These are phyloP conservation scores for Fragum fragum DNA, from an alignment of 2,888 invertebrate species.

Conservation along the genomic window DNA sequence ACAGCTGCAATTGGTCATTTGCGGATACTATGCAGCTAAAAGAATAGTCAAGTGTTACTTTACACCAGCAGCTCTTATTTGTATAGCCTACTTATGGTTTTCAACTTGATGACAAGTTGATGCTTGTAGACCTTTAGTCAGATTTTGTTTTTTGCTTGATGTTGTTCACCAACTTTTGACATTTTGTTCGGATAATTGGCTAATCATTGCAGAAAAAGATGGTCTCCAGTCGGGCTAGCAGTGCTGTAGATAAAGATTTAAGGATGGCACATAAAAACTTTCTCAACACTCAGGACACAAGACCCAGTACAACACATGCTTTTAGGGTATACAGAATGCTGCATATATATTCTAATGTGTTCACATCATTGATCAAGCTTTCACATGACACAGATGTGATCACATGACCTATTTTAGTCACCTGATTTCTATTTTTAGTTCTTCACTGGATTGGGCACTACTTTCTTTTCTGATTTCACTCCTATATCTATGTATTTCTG, in stretches of 20 bases:
- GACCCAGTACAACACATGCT: conserved; percentile 84
- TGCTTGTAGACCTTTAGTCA: too few species aligned
- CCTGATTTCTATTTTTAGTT: conserved; percentile 43
- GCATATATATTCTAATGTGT: conserved; percentile 23
- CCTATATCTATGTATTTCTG: conserved; percentile 11
- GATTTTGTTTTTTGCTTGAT: too few species aligned
- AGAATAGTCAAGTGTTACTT: too few species aligned
- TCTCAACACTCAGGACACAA: conserved; percentile 67
- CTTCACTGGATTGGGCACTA: conserved; percentile 56
- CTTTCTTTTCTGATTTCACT: conserved; percentile 19
- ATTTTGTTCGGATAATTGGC: background rate
- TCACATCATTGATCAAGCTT: conserved; percentile 44
- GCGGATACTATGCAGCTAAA: too few species aligned
- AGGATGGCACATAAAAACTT: conserved; percentile 68
- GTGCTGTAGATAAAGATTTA: conserved; percentile 83
- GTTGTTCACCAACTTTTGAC: too few species aligned
- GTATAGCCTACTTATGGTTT: too few species aligned
- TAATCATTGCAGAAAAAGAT: conserved; percentile 65
- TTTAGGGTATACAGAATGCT: conserved; percentile 75
- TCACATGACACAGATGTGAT: conserved; percentile 58
- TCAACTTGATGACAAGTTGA: too few species aligned
- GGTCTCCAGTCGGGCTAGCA: conserved; percentile 78
- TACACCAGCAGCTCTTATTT: too few species aligned
- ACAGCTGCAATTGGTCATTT: too few species aligned
- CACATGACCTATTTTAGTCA: conserved; percentile 59